Percentiles rank a stretch among this genome's conserved stretches.
Evolutionary conservation across 2,113 vertebrate species (phyloP).

Genomic region (Cyprinus carpio): DNA sequence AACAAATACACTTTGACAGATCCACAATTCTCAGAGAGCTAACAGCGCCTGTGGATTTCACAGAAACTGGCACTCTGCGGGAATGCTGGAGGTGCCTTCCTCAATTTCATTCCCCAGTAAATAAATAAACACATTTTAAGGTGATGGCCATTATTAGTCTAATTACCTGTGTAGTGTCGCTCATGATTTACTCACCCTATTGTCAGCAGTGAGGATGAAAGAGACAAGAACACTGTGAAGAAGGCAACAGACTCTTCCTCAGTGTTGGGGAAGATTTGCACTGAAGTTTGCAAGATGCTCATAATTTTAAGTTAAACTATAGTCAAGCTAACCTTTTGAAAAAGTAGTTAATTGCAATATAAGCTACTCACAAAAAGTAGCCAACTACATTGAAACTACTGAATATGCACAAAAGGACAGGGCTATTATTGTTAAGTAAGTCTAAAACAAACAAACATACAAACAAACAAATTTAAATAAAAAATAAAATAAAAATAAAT

Average conservation of each 20-base stretch:
- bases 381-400: neutral
- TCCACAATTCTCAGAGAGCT: slow-evolving; percentile 12
- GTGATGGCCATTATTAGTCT: slow-evolving; percentile 6
- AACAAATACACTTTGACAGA: slow-evolving; percentile 47
- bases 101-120: slow-evolving; percentile 10
- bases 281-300: neutral
- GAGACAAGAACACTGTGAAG: neutral
- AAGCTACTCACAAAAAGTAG: neutral
- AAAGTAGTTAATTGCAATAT: neutral
- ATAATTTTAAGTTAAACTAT: neutral
- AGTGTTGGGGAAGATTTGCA: neutral
- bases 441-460: no score
- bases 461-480: no score
- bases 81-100: neutral
- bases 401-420: no score
- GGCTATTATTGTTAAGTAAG: no score
- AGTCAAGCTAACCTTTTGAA: neutral
- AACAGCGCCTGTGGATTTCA: slow-evolving; percentile 18
- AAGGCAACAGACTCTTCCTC: neutral
- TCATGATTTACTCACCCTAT: neutral
- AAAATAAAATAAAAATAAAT: no score
- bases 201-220: slow-evolving; percentile 16
- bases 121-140: slow-evolving; percentile 15
- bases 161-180: slow-evolving; percentile 28
- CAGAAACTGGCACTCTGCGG: slow-evolving; percentile 13